Evolutionary conservation across 1,140 invertebrate genomes (phyloP).

Genomic region (Tetramorium simillimum): DNA sequence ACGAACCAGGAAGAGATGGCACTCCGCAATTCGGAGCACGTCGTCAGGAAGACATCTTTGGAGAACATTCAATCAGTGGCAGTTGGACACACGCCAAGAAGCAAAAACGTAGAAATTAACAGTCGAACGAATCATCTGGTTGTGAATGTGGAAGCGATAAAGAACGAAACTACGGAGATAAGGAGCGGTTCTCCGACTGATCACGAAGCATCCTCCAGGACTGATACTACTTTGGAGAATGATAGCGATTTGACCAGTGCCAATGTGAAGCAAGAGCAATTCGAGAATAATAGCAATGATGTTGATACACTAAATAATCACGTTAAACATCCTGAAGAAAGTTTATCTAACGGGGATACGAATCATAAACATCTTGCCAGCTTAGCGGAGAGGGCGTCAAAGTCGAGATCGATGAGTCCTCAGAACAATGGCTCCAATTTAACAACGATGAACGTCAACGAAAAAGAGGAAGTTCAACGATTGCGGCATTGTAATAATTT

Average conservation of each 20-base stretch:
- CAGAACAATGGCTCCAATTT: neutral
- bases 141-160: conserved; percentile 4
- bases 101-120: conserved; percentile 1
- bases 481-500: conserved; percentile 34
- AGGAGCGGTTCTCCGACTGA: conserved; percentile 4
- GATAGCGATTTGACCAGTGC: conserved; percentile 16
- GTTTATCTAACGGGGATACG: conserved; percentile 35
- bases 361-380: neutral
- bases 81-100: conserved; percentile 10
- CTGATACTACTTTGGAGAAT: conserved; percentile 27
- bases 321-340: neutral
- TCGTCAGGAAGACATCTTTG: conserved; percentile 20
- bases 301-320: conserved; percentile 4
- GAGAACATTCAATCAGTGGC: neutral
- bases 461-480: conserved; percentile 33
- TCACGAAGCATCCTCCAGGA: neutral
- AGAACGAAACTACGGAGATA: neutral
- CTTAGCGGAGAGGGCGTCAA: neutral
- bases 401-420: neutral
- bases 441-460: conserved; percentile 13
- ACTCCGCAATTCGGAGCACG: neutral
- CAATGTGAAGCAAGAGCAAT: conserved; percentile 23
- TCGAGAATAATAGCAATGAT: neutral
- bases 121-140: conserved; percentile 11
- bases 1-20: conserved; percentile 9